Conservation (phyloP, 1,140 invertebrate genomes). For the Hyposmocoma kahamanoa region DNA sequence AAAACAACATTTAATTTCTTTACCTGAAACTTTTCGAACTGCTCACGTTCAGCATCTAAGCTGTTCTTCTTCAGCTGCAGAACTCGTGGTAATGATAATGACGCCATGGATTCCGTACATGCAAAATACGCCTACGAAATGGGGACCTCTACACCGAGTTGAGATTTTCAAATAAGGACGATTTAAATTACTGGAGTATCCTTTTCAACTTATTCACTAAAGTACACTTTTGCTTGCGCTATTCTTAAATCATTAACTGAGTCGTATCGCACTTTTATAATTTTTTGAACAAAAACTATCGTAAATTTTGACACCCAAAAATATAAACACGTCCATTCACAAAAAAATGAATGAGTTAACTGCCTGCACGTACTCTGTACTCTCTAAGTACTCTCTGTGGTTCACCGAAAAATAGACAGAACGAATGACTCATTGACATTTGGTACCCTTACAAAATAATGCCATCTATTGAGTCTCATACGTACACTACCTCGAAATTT, state of each 20-base stretch:
- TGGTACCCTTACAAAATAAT: too few species aligned
- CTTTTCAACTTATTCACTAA: background rate
- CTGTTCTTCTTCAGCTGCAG: constrained; percentile 82
- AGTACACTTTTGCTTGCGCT: too few species aligned
- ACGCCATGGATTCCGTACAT: constrained; percentile 77
- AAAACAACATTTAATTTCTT: constrained; percentile 1
- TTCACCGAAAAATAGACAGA: too few species aligned
- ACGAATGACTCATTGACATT: too few species aligned
- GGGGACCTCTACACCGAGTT: constrained; percentile 13
- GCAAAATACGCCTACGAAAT: constrained; percentile 40
- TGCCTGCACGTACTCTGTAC: too few species aligned
- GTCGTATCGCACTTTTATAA: too few species aligned
- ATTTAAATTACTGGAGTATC: background rate
- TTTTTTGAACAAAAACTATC: background rate
- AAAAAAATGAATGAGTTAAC: constrained; percentile 3
- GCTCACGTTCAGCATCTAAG: constrained; percentile 82
- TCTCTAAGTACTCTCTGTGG: too few species aligned
- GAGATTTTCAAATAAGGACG: constrained; percentile 18
- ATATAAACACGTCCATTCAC: constrained; percentile 3
- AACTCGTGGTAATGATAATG: constrained; percentile 81
- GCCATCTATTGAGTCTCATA: background rate
- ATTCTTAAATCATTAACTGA: too few species aligned
- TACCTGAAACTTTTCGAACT: constrained; percentile 86
- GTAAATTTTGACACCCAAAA: background rate
- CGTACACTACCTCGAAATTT: too few species aligned